A percentile compares a stretch with the other conserved stretches of the same genome.
Conservation (phyloP, 2,888 invertebrate species). For the Halocaridina rubra region DNA sequence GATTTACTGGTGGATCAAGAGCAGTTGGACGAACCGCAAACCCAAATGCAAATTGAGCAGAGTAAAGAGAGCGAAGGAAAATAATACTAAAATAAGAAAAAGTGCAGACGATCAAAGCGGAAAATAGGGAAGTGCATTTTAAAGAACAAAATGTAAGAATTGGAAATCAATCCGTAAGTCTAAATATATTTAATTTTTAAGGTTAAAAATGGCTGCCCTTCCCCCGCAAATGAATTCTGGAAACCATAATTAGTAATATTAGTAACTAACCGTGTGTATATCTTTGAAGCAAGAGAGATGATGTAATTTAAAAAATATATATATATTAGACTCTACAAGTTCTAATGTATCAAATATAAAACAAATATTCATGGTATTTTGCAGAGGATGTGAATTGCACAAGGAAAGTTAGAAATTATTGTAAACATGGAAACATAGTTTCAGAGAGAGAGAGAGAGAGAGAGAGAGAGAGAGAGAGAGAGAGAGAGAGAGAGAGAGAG, state of each 20-base stretch:
- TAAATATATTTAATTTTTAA: too few relatives aligned
- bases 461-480: background rate
- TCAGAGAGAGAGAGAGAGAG: too few relatives aligned
- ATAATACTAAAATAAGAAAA: background rate
- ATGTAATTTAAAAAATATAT: background rate
- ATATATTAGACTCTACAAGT: background rate
- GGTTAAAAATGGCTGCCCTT: too few relatives aligned
- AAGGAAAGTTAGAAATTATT: background rate
- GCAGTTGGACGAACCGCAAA: slow-evolving; percentile 51
- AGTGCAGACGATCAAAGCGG: background rate
- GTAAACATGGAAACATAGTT: background rate
- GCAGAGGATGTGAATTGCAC: background rate
- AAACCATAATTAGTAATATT: too few relatives aligned
- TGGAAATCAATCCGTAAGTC: background rate
- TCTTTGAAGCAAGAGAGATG: background rate
- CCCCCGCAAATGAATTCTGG: too few relatives aligned
- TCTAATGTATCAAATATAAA: background rate
- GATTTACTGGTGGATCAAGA: slow-evolving; percentile 46
- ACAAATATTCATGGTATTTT: background rate
- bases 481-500: background rate
- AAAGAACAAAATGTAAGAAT: background rate
- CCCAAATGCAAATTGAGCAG: slow-evolving; percentile 61
- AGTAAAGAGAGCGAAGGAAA: slow-evolving; percentile 44
- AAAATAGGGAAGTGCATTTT: background rate
- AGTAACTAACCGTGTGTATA: background rate